Conservation (phyloP, 37 sponge, comb jelly and placozoan genomes). For the Geodia barretti region DNA sequence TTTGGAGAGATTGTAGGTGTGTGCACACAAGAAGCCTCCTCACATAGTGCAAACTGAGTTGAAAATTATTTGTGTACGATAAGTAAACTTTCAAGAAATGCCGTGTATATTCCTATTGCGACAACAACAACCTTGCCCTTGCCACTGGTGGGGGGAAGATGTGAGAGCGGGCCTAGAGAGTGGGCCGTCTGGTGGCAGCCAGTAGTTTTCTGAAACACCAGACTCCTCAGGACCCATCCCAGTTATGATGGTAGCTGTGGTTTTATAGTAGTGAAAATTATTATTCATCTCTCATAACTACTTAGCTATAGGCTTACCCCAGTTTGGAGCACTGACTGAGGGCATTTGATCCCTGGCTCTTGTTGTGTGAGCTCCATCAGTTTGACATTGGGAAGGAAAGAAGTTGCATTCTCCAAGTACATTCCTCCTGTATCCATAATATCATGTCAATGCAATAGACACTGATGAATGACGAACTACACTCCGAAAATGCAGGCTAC, state of each 20-base stretch:
- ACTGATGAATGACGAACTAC: too few species aligned
- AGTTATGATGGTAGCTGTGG: conserved; percentile 7
- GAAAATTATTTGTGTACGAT: too few species aligned
- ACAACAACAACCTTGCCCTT: conserved; percentile 2
- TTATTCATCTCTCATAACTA: neutral
- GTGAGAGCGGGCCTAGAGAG: neutral
- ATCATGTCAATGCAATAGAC: too few species aligned
- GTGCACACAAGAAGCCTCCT: too few species aligned
- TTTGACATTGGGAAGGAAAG: conserved; percentile 26
- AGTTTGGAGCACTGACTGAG: conserved; percentile 47
- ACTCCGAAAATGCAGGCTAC: too few species aligned
- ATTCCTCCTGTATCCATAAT: conserved; percentile 18
- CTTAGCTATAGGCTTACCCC: neutral
- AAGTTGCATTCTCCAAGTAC: conserved; percentile 42
- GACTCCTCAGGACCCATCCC: conserved; percentile 35
- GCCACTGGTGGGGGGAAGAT: conserved; percentile 14
- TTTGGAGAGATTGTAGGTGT: too few species aligned
- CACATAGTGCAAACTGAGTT: too few species aligned
- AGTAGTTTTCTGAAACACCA: conserved; percentile 12
- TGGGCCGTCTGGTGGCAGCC: conserved; percentile 20
- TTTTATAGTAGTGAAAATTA: too few species aligned
- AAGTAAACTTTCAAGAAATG: too few species aligned
- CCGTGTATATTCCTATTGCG: too few species aligned
- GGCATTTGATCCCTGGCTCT: conserved; percentile 27
- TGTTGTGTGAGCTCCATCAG: conserved; percentile 1